phyloP scores from a whole-genome alignment of 2,888 invertebrate genomes.

The Cataglyphis livida region DNA sequence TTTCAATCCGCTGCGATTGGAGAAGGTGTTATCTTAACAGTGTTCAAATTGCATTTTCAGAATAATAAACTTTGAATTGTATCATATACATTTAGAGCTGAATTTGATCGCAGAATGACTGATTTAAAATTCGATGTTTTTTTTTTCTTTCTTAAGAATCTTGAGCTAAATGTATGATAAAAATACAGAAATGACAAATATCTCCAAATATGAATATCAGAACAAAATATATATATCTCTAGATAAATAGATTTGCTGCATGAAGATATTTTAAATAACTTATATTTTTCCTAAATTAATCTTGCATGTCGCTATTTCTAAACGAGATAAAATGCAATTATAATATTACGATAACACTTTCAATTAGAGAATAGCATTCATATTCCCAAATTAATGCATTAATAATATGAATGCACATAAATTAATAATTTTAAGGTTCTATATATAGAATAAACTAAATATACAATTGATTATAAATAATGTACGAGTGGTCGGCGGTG shows the following conservation, averaged over 20 bases:
- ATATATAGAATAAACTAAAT: neutral
- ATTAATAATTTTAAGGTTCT: constrained; percentile 4
- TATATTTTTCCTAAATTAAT: neutral
- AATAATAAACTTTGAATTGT: neutral
- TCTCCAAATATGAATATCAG: neutral
- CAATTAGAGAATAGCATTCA: neutral
- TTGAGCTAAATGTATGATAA: neutral
- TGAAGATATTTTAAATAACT: neutral
- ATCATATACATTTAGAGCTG: neutral
- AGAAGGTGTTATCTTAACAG: constrained; percentile 16
- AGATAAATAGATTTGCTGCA: neutral
- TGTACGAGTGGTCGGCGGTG: neutral
- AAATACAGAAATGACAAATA: neutral
- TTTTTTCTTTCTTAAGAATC: neutral
- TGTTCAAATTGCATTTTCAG: constrained; percentile 12
- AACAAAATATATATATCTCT: neutral
- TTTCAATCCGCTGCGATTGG: constrained; percentile 11
- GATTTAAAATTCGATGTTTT: neutral
- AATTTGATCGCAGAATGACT: neutral
- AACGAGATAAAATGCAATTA: neutral
- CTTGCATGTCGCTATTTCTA: neutral
- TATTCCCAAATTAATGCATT: neutral
- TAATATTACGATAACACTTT: neutral
- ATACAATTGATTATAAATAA: constrained; percentile 30
- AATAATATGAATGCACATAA: neutral